phyloP scores from a whole-genome alignment of 37 sponge, comb jelly and placozoan species.

The Axinella damicornis region DNA sequence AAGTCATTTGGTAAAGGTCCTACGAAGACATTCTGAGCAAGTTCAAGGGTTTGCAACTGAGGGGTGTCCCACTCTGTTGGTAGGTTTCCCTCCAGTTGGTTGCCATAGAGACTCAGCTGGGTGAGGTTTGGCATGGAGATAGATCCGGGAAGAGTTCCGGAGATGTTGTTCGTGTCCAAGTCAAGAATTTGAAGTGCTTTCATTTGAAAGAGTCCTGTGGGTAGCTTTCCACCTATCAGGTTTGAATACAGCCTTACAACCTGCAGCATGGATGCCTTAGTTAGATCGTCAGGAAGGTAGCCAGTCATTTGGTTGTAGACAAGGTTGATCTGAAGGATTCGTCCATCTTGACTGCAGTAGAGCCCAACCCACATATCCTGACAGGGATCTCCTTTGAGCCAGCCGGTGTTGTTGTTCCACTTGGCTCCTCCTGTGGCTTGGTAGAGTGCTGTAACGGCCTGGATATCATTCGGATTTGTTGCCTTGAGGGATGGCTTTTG shows the following conservation, averaged over 20 bases:
- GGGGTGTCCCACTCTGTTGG: constrained; percentile 67
- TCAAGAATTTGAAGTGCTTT: constrained; percentile 56
- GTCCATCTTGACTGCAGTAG: constrained; percentile 60
- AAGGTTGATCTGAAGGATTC: constrained; percentile 63
- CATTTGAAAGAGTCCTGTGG: constrained; percentile 50
- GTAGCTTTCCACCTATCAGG: constrained; percentile 40
- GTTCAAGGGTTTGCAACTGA: constrained; percentile 46
- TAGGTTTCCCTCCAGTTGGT: constrained; percentile 55
- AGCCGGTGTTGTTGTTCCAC: constrained; percentile 81
- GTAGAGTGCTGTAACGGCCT: constrained; percentile 73
- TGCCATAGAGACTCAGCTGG: constrained; percentile 47
- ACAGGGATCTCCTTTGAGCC: constrained; percentile 86
- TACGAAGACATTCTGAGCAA: constrained; percentile 50
- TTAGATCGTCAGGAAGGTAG: constrained; percentile 48
- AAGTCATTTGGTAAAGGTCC: constrained; percentile 48
- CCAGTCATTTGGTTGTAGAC: constrained; percentile 73
- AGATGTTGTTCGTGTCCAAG: constrained; percentile 53
- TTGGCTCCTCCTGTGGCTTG: constrained; percentile 58
- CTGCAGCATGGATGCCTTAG: constrained; percentile 53
- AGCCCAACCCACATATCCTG: constrained; percentile 68
- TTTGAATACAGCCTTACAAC: constrained; percentile 61
- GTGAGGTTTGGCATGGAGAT: constrained; percentile 59
- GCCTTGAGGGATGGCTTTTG: background rate
- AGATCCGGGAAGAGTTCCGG: constrained; percentile 40
- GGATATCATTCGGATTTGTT: constrained; percentile 56